Evolutionary conservation across 2,113 vertebrate species (phyloP), one percentile per base, ranked within the genome.

Genomic region (Nothocercus julius): DNA sequence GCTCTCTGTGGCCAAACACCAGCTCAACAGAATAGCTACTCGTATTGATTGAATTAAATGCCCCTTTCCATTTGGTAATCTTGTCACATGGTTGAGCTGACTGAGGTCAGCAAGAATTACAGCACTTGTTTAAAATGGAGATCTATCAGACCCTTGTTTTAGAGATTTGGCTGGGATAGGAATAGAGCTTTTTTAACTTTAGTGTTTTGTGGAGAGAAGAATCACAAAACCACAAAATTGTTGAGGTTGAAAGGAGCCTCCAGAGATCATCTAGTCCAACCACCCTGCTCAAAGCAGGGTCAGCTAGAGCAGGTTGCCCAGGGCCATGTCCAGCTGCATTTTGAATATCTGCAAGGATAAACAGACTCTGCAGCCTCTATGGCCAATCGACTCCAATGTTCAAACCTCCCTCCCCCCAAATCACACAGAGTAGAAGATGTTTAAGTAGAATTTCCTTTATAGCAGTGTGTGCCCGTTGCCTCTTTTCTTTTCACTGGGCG

Each of bases 41-140:
- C 24, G 24, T 75, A 45, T 59, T 89, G 36, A 81, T 77, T 40
- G 76, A 89, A 84, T 84, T 74, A 95, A 89, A 86, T 51, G 19
- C 27, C 10, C 53, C 85, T 64, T 82, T 36, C 22, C 27, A 5
- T 72, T 90, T 75, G 75, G 34, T 87, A 61, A 75, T 82, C 38
- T 79, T 73, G 32, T 34, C 47, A 53, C 38, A 90, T 90, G 34
- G 34, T 78, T 38, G 72, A 77, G 19, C 53, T 84, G 68, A 77
- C 36, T 70, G 64, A 77, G 68, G 58, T 92, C 85, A 90, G 49
- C 22, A 81, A 85, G 74, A 93, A 78, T 75, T 79, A 82, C n/a
- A 66, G n/a, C 36, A 22, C 30, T 88, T 24, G 0, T 83, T 45
- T 78, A 42, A 89, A 87, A 44, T 9, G 9, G 21, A 36, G 24